Conservation (phyloP, 2,797 vertebrate genomes). For the Novumbra hubbsi region DNA sequence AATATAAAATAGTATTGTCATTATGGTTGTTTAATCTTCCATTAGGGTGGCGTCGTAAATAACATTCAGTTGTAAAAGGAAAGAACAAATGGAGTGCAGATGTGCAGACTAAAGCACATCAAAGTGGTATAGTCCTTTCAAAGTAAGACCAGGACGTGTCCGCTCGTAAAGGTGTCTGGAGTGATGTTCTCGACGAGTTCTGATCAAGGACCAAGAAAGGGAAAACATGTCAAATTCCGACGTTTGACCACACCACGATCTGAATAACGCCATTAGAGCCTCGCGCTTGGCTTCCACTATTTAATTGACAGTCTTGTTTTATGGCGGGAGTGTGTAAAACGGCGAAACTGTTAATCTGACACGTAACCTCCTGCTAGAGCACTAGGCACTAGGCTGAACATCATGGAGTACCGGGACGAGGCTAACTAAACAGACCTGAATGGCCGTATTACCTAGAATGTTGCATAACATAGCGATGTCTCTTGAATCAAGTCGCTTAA, state of each 20-base stretch:
- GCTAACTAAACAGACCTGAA: background rate
- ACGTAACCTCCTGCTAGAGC: background rate
- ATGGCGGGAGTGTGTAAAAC: constrained; percentile 48
- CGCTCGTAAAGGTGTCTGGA: constrained; percentile 83
- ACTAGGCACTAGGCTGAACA: background rate
- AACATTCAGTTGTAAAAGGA: constrained; percentile 57
- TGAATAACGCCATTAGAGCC: constrained; percentile 67
- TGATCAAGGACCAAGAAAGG: constrained; percentile 78
- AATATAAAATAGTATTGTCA: constrained; percentile 45
- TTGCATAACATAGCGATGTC: background rate
- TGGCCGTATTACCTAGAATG: background rate
- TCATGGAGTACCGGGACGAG: background rate
- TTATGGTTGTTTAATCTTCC: constrained; percentile 46
- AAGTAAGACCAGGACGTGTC: constrained; percentile 70
- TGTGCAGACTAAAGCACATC: constrained; percentile 84
- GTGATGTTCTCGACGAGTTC: constrained; percentile 65
- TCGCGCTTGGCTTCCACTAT: constrained; percentile 54
- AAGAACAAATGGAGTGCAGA: constrained; percentile 79
- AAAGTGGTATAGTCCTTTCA: constrained; percentile 71
- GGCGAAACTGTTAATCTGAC: constrained; percentile 23
- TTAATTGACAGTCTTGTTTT: constrained; percentile 72
- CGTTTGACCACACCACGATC: constrained; percentile 53
- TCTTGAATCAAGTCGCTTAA: too few relatives aligned
- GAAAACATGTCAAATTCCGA: constrained; percentile 65
- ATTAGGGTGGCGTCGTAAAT: constrained; percentile 73